A percentile compares a stretch with the other conserved stretches of the same genome.
Evolutionary conservation across 2,797 vertebrate genomes (phyloP).

Genomic region (Ambastaia sidthimunki): DNA sequence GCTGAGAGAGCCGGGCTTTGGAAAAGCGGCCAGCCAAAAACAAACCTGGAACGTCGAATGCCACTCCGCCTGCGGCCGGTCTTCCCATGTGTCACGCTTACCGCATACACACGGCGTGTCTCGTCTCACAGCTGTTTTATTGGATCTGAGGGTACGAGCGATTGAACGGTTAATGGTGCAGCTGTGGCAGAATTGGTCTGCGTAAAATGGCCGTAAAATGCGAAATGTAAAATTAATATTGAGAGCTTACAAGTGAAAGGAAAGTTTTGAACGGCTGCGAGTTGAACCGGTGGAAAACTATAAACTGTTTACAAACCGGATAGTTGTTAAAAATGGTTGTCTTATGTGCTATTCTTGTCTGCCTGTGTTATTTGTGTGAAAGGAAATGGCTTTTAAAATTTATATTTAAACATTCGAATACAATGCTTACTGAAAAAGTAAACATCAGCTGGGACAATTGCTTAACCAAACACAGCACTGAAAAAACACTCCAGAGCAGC

Average conservation of each 20-base stretch:
- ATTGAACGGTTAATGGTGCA: conserved; percentile 42
- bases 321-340: conserved; percentile 19
- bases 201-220: conserved; percentile 44
- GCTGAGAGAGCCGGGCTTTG: conserved; percentile 65
- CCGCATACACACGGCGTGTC: background rate
- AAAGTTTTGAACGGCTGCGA: conserved; percentile 18
- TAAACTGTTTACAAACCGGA: conserved; percentile 49
- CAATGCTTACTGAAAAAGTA: conserved; percentile 34
- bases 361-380: conserved; percentile 14
- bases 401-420: conserved; percentile 42
- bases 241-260: background rate
- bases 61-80: conserved; percentile 33
- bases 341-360: conserved; percentile 29
- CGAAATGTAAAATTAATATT: conserved; percentile 51
- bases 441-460: conserved; percentile 7
- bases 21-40: conserved; percentile 47
- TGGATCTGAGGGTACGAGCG: conserved; percentile 17
- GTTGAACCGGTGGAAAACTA: conserved; percentile 37
- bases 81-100: conserved; percentile 35
- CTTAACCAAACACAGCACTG: conserved; percentile 1
- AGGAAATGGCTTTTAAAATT: conserved; percentile 37
- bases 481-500: background rate
- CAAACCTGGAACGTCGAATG: conserved; percentile 50
- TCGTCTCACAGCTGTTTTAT: conserved; percentile 40
- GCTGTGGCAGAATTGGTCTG: conserved; percentile 29